Conservation (phyloP, 1,140 invertebrate species). For the Aleiodes sp. region DNA sequence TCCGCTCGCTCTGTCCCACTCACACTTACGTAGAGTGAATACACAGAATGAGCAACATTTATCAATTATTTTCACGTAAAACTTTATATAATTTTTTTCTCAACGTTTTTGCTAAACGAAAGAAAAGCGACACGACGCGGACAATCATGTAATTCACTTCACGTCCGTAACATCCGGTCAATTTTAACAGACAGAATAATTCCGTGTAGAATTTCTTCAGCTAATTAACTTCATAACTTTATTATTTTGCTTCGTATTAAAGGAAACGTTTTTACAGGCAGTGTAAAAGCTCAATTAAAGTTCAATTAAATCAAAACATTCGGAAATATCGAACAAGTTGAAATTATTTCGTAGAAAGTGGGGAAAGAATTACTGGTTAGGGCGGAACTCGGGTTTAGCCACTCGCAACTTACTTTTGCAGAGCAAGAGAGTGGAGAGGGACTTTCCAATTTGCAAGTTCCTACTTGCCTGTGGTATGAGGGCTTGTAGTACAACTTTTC, state of each 20-base stretch:
- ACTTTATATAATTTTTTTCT: too few relatives aligned
- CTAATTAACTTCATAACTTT: not conserved
- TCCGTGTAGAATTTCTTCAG: not conserved
- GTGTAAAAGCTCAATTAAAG: not conserved
- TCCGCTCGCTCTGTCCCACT: slow-evolving; percentile 17
- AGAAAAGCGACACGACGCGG: slow-evolving; percentile 43
- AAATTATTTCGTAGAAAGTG: not conserved
- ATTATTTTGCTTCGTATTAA: not conserved
- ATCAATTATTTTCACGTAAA: slow-evolving; percentile 59
- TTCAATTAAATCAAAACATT: slow-evolving; percentile 11
- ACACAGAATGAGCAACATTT: slow-evolving; percentile 45
- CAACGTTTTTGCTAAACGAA: slow-evolving; percentile 30
- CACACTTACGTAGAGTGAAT: not conserved
- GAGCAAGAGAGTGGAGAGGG: too few relatives aligned
- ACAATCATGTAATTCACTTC: slow-evolving; percentile 55
- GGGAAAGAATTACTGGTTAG: not conserved
- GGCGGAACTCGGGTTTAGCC: too few relatives aligned
- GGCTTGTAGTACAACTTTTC: slow-evolving; percentile 36
- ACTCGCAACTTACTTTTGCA: too few relatives aligned
- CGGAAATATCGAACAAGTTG: not conserved
- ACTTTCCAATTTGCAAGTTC: slow-evolving; percentile 43
- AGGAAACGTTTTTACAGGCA: too few relatives aligned
- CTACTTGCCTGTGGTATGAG: slow-evolving; percentile 23
- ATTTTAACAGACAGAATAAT: slow-evolving; percentile 10
- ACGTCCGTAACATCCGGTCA: slow-evolving; percentile 37